Evolutionary conservation across 1,140 invertebrate species (phyloP).

Genomic region (Aphelenchoides avenae): DNA sequence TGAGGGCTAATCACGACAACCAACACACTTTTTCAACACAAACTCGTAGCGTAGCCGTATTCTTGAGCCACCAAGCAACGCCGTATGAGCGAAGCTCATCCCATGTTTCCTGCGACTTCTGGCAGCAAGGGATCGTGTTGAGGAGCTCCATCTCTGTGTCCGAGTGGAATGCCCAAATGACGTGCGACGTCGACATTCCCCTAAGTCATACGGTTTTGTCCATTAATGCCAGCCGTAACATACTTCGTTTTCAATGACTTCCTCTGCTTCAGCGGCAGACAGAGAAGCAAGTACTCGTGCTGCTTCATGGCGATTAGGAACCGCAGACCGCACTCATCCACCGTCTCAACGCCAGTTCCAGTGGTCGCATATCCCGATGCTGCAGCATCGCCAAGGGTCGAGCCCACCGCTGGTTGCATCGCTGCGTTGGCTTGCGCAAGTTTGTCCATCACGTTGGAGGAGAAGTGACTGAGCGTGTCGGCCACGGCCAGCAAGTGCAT

Average conservation of each 20-base stretch:
- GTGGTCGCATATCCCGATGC: conserved; percentile 78
- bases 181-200: conserved; percentile 83
- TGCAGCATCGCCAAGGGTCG: conserved; percentile 68
- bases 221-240: not conserved
- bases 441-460: conserved; percentile 56
- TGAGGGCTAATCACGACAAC: not conserved
- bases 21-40: conserved; percentile 76
- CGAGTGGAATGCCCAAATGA: conserved; percentile 98
- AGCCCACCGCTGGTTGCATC: conserved; percentile 42
- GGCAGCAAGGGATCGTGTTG: conserved; percentile 72
- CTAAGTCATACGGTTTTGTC: conserved; percentile 28
- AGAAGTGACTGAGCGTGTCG: conserved; percentile 76
- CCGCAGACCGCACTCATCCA: conserved; percentile 93
- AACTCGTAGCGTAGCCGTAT: conserved; percentile 73
- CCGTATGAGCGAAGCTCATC: conserved; percentile 83
- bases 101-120: conserved; percentile 74
- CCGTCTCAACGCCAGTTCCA: conserved; percentile 69
- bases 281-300: conserved; percentile 86
- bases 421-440: conserved; percentile 56
- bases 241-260: conserved; percentile 61
- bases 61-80: conserved; percentile 92
- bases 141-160: conserved; percentile 93
- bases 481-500: conserved; percentile 96
- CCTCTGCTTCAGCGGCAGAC: conserved; percentile 77
- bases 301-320: conserved; percentile 96